phyloP scores from a whole-genome alignment of 2,888 invertebrate species.

The Apocheima hispidaria region DNA sequence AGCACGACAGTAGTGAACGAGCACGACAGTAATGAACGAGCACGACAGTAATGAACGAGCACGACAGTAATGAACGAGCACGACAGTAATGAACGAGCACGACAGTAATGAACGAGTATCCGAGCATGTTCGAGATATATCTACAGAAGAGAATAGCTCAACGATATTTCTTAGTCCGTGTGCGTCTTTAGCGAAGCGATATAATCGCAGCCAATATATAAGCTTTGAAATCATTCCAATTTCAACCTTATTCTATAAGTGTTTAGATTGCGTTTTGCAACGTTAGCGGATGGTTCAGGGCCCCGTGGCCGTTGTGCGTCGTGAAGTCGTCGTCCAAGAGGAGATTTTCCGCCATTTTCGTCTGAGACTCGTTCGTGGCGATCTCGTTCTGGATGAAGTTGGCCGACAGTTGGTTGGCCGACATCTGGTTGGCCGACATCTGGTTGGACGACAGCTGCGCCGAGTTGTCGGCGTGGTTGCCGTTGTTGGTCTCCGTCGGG shows the following conservation, averaged over 20 bases:
- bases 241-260: slow-evolving; percentile 49
- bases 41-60: background rate
- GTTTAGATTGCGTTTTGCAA: slow-evolving; percentile 78
- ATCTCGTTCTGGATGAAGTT: slow-evolving; percentile 76
- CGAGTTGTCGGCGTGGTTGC: slow-evolving; percentile 52
- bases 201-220: slow-evolving; percentile 68
- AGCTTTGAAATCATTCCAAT: slow-evolving; percentile 61
- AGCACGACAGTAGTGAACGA: too few relatives aligned
- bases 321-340: slow-evolving; percentile 72
- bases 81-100: background rate
- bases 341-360: slow-evolving; percentile 57
- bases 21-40: background rate
- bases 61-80: background rate
- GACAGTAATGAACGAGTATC: background rate
- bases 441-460: slow-evolving; percentile 60
- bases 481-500: slow-evolving; percentile 65
- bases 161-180: slow-evolving; percentile 8
- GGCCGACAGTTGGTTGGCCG: slow-evolving; percentile 69
- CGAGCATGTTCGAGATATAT: background rate
- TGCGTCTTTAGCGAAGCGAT: slow-evolving; percentile 19
- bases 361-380: slow-evolving; percentile 58
- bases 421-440: slow-evolving; percentile 64
- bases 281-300: slow-evolving; percentile 72
- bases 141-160: slow-evolving; percentile 3
- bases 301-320: slow-evolving; percentile 78